Percentiles rank a stretch among this genome's conserved stretches.
Conservation (phyloP, 2,888 invertebrate species). For the Ferdinandea cuprea region DNA sequence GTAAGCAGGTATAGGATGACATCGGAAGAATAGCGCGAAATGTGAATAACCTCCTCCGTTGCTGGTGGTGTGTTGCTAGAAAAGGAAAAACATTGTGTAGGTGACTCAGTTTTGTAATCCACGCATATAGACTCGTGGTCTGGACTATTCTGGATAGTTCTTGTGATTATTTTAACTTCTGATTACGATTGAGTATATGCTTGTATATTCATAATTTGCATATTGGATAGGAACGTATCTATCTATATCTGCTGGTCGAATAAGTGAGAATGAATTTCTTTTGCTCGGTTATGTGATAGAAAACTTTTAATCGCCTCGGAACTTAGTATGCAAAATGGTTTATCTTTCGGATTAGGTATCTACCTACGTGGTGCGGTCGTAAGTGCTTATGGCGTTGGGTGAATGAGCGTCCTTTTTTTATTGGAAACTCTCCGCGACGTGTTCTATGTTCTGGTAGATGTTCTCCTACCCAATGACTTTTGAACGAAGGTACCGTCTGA, state of each 20-base stretch:
- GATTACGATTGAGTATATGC: too few species aligned
- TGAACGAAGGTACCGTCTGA: too few species aligned
- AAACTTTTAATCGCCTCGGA: constrained; percentile 6
- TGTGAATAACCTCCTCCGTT: constrained; percentile 49
- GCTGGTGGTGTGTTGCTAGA: constrained; percentile 5
- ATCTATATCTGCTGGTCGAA: background rate
- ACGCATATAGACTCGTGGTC: background rate
- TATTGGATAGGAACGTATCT: too few species aligned
- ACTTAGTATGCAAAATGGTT: background rate
- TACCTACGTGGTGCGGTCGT: too few species aligned
- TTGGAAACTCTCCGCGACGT: constrained; percentile 33
- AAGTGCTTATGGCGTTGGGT: background rate
- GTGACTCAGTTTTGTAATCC: constrained; percentile 32
- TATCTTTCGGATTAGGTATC: constrained; percentile 5
- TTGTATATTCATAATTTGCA: too few species aligned
- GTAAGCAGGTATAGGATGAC: constrained; percentile 40
- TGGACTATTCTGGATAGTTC: constrained; percentile 24
- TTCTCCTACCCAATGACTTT: too few species aligned
- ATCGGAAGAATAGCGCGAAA: constrained; percentile 56
- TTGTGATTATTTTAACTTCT: background rate
- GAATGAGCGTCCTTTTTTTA: constrained; percentile 5
- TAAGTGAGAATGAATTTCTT: constrained; percentile 27
- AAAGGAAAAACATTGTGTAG: constrained; percentile 26
- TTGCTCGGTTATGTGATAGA: constrained; percentile 9
- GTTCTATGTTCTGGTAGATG: too few species aligned